Base-by-base conservation (phyloP, 2,888 invertebrate genomes). In the Idaea biselata region DNA sequence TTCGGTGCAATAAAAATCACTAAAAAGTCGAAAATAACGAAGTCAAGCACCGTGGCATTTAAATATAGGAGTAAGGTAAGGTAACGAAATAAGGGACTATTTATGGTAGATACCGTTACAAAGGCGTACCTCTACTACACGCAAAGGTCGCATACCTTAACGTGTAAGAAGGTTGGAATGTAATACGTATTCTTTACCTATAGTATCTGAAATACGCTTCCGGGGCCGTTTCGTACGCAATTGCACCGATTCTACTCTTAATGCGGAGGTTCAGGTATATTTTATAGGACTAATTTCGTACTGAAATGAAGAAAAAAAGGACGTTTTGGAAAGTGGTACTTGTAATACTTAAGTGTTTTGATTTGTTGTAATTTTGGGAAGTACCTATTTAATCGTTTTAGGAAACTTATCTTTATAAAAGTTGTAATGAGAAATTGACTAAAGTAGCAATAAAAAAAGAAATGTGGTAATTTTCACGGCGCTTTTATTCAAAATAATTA, bases 161-260 rank as follows among this genome's bases (percentile, higher is more conserved):
- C 44, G 44, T 44, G 11, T 14, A 44, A 44, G 44, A 44, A 44
- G 44, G 44, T 44, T 44, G 44, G 44, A 44, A 44, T 44, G 44
- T 44, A 44, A 44, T 14, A 44, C 44, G 8, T 44, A 44, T 44
- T 44, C 44, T 44, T 44, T 44, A 44, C 44, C 44, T 25, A 25
- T 44, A 14, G 44, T 8, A 7, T 44, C 44, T 44, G 11, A 44
- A 44, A 44, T 44, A 44, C 44, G 44, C 44, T 44, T 44, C 11
- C 44, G 7, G 11, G 44, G 25, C 5, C 25, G 25, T 25, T 25
- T 25, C 5, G 5, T 25, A 25, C 44, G 8, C 44, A 44, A 44
- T 44, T 44, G 58, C 64, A 62, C 11, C 44, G 44, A 44, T 44
- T 44, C 11, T 44, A 44, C 11, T 7, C 44, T 44, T 44, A 44